A percentile compares a stretch with the other conserved stretches of the same genome.
Conservation (phyloP, 2,888 invertebrate genomes). For the Limenitis camilla region DNA sequence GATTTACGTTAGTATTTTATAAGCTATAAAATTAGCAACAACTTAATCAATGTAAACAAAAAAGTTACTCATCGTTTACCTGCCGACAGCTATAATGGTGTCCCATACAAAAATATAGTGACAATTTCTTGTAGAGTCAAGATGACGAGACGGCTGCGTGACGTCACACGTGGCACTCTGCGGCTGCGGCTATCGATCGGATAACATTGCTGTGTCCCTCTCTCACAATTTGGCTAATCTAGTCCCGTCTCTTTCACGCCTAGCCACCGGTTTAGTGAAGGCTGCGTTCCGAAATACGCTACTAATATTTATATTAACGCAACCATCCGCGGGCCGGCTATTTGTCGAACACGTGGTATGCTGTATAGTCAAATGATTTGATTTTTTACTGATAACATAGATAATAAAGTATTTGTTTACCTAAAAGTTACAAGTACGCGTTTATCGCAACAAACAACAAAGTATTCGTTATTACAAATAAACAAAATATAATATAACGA, state of each 20-base stretch:
- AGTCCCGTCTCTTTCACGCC: constrained; percentile 47
- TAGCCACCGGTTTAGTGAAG: constrained; percentile 49
- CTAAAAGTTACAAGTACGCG: too few relatives aligned
- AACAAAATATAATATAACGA: too few relatives aligned
- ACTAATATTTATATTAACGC: constrained; percentile 75
- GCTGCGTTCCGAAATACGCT: constrained; percentile 68
- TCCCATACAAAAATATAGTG: constrained; percentile 54
- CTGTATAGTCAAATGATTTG: constrained; percentile 1
- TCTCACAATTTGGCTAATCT: constrained; percentile 44
- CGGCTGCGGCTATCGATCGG: constrained; percentile 75
- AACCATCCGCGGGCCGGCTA: constrained; percentile 43
- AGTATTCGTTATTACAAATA: too few relatives aligned
- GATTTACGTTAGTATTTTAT: too few relatives aligned
- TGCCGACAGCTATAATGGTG: constrained; percentile 22
- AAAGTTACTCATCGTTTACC: constrained; percentile 1
- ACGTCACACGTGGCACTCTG: constrained; percentile 71
- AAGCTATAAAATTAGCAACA: too few relatives aligned
- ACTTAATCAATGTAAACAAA: neutral
- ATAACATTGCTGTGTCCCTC: constrained; percentile 54
- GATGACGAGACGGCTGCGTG: constrained; percentile 71
- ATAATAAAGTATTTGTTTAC: too few relatives aligned
- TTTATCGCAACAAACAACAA: too few relatives aligned
- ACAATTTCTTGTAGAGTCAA: constrained; percentile 68
- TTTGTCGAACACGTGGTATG: constrained; percentile 55
- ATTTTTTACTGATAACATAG: neutral